Evolutionary conservation across 64 coral and sea anemone genomes (phyloP).

Genomic region (Catalaphyllia jardinei): DNA sequence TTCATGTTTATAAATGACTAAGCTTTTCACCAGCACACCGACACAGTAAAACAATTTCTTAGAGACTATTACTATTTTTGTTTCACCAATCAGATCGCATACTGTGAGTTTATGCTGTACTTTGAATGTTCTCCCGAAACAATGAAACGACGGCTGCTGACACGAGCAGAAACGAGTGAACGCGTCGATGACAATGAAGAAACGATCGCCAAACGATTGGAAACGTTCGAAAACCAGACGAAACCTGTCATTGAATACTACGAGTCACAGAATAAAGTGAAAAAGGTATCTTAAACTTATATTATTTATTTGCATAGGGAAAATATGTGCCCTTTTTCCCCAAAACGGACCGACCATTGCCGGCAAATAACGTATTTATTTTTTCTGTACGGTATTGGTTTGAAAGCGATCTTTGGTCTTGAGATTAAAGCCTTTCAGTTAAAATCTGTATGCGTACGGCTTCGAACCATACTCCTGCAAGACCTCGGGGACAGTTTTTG

Average conservation of each 20-base stretch:
- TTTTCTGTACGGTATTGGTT: no score
- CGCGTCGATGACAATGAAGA: conserved; percentile 90
- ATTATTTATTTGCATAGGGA: no score
- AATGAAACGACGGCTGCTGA: conserved; percentile 78
- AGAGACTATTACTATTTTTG: not conserved
- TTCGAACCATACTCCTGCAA: no score
- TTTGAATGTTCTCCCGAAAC: conserved; percentile 83
- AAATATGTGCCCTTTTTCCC: no score
- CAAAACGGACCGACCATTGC: no score
- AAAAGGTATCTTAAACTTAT: conserved; percentile 52
- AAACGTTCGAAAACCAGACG: conserved; percentile 83
- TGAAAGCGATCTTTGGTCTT: no score
- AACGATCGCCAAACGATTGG: conserved; percentile 77
- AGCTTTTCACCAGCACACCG: no score
- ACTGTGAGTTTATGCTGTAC: conserved; percentile 81
- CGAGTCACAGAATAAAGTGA: conserved; percentile 84
- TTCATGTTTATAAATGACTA: no score
- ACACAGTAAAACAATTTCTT: not conserved
- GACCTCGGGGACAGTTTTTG: no score
- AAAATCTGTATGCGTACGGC: no score
- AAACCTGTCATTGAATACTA: conserved; percentile 80
- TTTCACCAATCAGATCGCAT: conserved; percentile 64
- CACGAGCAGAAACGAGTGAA: conserved; percentile 80
- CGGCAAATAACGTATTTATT: no score
- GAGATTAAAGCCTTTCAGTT: no score